Conservation (phyloP, 2,888 invertebrate species). For the Sesia apiformis region DNA sequence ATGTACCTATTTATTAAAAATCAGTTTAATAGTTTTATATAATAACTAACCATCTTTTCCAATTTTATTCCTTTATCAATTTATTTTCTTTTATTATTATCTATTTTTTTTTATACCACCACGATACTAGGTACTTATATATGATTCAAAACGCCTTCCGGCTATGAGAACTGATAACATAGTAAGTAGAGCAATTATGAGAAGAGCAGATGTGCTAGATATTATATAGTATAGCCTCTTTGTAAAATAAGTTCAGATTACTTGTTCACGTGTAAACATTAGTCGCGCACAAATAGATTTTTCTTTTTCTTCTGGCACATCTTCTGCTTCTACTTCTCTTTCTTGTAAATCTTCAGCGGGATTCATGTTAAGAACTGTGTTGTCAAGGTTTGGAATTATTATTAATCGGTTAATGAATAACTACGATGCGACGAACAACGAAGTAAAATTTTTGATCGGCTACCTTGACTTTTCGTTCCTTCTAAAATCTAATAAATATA, state of each 20-base stretch:
- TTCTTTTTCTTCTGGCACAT: slow-evolving; percentile 29
- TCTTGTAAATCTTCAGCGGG: slow-evolving; percentile 6
- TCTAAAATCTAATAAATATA: too few species aligned
- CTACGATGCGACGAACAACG: too few species aligned
- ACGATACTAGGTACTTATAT: neutral
- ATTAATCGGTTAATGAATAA: too few species aligned
- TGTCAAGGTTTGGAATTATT: too few species aligned
- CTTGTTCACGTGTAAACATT: slow-evolving; percentile 43
- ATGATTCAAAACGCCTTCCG: too few species aligned
- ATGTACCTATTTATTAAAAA: neutral
- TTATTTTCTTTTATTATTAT: neutral
- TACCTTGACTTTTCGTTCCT: too few species aligned
- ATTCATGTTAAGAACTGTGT: neutral
- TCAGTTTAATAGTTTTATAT: neutral
- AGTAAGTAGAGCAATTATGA: too few species aligned
- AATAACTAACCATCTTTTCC: too few species aligned
- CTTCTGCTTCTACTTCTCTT: slow-evolving; percentile 39
- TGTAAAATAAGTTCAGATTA: slow-evolving; percentile 10
- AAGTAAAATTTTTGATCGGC: too few species aligned
- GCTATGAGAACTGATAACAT: too few species aligned
- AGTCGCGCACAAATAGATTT: slow-evolving; percentile 41
- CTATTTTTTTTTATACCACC: neutral
- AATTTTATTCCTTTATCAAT: neutral
- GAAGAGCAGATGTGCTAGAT: too few species aligned
- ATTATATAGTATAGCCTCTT: too few species aligned